A percentile compares a stretch with the other conserved stretches of the same genome.
Conservation (phyloP, 2,113 vertebrate genomes). For the Callithrix jacchus region DNA sequence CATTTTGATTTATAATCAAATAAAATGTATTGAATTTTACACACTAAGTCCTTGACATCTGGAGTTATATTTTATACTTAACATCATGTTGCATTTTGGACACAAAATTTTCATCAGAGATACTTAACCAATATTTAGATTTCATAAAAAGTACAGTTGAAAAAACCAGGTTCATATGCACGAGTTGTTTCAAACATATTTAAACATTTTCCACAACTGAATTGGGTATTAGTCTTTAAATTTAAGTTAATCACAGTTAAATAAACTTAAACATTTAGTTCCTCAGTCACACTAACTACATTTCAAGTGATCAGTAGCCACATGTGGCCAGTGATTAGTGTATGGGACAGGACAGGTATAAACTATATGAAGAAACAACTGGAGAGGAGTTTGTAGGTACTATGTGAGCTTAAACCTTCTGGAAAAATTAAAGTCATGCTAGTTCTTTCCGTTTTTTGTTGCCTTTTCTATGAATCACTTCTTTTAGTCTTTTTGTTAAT, state of each 20-base stretch:
- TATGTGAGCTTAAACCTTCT: neutral
- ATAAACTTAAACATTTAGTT: neutral
- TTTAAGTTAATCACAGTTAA: neutral
- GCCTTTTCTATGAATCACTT: neutral
- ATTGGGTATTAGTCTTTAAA: neutral
- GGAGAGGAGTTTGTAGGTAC: neutral
- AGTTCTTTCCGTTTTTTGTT: neutral
- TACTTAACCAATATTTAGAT: neutral
- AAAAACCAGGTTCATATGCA: neutral
- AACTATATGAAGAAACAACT: accelerated
- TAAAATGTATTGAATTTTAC: neutral
- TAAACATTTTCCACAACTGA: neutral
- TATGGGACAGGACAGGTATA: neutral
- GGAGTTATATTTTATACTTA: neutral
- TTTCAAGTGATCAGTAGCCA: neutral
- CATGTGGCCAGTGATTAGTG: accelerated
- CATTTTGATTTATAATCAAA: neutral
- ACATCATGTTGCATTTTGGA: neutral
- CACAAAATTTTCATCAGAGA: neutral
- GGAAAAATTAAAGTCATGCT: neutral
- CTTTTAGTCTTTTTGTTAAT: neutral
- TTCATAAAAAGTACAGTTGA: neutral
- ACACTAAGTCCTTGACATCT: neutral
- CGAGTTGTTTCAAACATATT: neutral
- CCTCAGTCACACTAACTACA: neutral